A percentile compares a stretch with the other conserved stretches of the same genome.
Evolutionary conservation across 2,888 invertebrate species (phyloP).

Genomic region (Caenorhabditis afra): DNA sequence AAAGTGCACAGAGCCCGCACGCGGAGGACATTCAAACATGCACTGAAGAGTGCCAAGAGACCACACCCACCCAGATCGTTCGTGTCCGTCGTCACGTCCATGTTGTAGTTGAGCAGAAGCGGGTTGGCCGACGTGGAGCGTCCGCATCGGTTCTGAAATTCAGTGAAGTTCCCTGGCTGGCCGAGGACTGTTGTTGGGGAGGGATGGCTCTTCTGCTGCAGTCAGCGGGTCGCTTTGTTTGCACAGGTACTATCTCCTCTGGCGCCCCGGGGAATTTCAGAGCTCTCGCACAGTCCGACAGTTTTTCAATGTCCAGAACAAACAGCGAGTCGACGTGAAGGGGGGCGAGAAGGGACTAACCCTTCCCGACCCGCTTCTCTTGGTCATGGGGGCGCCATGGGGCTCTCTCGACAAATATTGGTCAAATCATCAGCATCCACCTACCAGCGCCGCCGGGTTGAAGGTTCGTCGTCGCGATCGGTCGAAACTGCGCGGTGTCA

Average conservation of each 20-base stretch:
- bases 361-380: conserved; percentile 6
- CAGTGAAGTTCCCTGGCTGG: conserved; percentile 3
- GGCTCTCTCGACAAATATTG: conserved; percentile 45
- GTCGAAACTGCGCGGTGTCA: conserved; percentile 62
- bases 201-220: conserved; percentile 34
- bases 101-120: conserved; percentile 67
- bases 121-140: conserved; percentile 70
- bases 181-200: conserved; percentile 43
- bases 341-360: conserved; percentile 32
- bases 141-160: conserved; percentile 64
- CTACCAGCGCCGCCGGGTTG: conserved; percentile 65
- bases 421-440: conserved; percentile 42
- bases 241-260: conserved; percentile 49
- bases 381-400: conserved; percentile 54
- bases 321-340: conserved; percentile 45
- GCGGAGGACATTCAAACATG: conserved; percentile 37
- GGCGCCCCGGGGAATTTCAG: conserved; percentile 41
- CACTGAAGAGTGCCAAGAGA: conserved; percentile 2
- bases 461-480: conserved; percentile 66
- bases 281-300: conserved; percentile 49
- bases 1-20: conserved; percentile 20
- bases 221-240: conserved; percentile 54
- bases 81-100: conserved; percentile 72
- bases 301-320: conserved; percentile 58
- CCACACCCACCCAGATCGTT: conserved; percentile 66